Percentiles rank a stretch among this genome's conserved stretches.
Evolutionary conservation across 2,797 vertebrate genomes (phyloP).

Genomic region (Tauraco hartlaubi): DNA sequence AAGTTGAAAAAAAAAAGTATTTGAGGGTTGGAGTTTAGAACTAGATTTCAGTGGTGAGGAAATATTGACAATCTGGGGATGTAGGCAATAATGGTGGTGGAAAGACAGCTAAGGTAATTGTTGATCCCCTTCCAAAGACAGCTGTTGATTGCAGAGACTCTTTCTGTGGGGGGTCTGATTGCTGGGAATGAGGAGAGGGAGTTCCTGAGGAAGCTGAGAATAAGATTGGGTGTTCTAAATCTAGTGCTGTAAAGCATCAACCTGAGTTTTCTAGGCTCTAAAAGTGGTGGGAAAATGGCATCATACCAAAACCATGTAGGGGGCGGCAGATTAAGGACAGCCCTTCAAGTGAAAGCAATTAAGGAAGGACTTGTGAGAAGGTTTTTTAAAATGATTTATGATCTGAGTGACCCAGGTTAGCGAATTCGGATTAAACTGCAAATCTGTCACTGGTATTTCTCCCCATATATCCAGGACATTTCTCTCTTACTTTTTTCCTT

Average conservation of each 20-base stretch:
- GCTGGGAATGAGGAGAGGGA: not conserved
- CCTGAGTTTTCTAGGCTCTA: not conserved
- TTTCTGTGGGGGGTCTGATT: not conserved
- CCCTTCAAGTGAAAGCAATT: not conserved
- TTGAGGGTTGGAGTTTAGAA: not conserved
- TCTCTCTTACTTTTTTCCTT: not conserved
- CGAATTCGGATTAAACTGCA: constrained; percentile 1
- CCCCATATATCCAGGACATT: not conserved
- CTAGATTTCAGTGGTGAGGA: not conserved
- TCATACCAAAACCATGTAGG: not conserved
- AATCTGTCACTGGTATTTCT: not conserved
- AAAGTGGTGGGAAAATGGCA: not conserved
- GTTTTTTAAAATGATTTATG: not conserved
- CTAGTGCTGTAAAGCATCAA: not conserved
- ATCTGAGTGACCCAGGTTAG: not conserved
- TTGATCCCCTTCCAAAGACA: not conserved
- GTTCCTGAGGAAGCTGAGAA: not conserved
- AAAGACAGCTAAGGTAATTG: not conserved
- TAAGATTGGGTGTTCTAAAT: not conserved
- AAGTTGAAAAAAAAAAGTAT: not conserved
- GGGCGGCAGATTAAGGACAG: not conserved
- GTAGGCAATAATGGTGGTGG: not conserved
- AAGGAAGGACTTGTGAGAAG: not conserved
- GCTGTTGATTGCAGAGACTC: not conserved
- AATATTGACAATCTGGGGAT: not conserved